Evolutionary conservation across 2,888 invertebrate species (phyloP).

Genomic region (Ochropleura plecta): DNA sequence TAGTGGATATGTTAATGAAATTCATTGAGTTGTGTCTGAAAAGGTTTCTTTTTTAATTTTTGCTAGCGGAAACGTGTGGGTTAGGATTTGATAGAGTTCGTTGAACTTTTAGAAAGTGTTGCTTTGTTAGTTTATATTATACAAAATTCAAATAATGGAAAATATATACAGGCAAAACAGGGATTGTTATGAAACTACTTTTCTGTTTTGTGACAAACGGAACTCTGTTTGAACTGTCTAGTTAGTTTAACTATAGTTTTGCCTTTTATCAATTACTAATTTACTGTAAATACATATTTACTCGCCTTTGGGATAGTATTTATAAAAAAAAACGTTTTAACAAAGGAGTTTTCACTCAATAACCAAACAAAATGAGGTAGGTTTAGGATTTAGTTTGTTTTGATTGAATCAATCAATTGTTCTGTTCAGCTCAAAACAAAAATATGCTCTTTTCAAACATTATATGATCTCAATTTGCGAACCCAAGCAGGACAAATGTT

Average conservation of each 20-base stretch:
- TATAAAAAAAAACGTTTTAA: background rate
- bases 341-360: constrained; percentile 1
- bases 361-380: constrained; percentile 3
- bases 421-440: constrained; percentile 12
- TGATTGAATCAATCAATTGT: constrained; percentile 26
- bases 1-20: constrained; percentile 31
- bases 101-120: background rate
- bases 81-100: background rate
- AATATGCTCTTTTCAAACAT: constrained; percentile 18
- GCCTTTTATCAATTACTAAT: background rate
- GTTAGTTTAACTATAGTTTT: no score
- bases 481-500: constrained; percentile 29
- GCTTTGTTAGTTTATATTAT: background rate
- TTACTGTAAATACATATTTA: background rate
- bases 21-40: constrained; percentile 8
- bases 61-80: background rate
- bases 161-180: no score
- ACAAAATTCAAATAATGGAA: no score
- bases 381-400: constrained; percentile 22
- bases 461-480: constrained; percentile 18
- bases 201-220: background rate
- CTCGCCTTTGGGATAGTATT: background rate
- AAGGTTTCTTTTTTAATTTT: constrained; percentile 3
- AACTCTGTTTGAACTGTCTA: background rate
- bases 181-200: background rate